These are phyloP conservation scores for Eucidaris tribuloides DNA, from an alignment of 35 echinoderm and acorn worm species.

Conservation along the genomic window DNA sequence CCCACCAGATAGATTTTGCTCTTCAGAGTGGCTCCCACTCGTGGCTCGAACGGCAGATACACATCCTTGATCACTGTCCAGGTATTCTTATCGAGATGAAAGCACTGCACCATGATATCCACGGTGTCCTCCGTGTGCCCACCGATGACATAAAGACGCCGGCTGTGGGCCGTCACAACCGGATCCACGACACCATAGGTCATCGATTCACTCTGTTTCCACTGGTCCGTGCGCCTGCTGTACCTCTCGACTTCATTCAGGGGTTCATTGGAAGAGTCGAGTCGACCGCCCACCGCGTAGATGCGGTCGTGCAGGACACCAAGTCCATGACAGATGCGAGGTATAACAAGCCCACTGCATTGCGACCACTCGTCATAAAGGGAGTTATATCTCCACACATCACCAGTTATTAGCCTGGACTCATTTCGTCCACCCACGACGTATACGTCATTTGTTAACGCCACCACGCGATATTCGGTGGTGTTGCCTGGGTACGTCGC, in stretches of 20 bases:
- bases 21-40: slow-evolving; percentile 84
- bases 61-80: slow-evolving; percentile 75
- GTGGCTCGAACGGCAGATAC: slow-evolving; percentile 64
- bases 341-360: slow-evolving; percentile 25
- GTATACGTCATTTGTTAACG: slow-evolving; percentile 85
- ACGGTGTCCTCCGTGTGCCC: slow-evolving; percentile 57
- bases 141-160: slow-evolving; percentile 87
- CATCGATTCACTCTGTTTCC: slow-evolving; percentile 83
- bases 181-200: slow-evolving; percentile 91
- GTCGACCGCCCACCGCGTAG: slow-evolving; percentile 82
- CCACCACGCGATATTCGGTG: slow-evolving; percentile 72
- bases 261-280: slow-evolving; percentile 47
- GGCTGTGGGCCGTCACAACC: slow-evolving; percentile 80
- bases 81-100: slow-evolving; percentile 85
- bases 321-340: slow-evolving; percentile 72
- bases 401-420: slow-evolving; percentile 50
- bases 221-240: slow-evolving; percentile 67
- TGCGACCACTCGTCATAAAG: slow-evolving; percentile 90
- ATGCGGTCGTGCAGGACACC: slow-evolving; percentile 86
- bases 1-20: slow-evolving; percentile 97
- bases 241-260: slow-evolving; percentile 77
- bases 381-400: slow-evolving; percentile 86
- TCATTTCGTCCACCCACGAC: slow-evolving; percentile 75
- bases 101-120: slow-evolving; percentile 90
- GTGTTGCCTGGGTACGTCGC: slow-evolving; percentile 66